phyloP scores from a whole-genome alignment of 1,140 invertebrate genomes.

The Trinorchestia longiramus region DNA sequence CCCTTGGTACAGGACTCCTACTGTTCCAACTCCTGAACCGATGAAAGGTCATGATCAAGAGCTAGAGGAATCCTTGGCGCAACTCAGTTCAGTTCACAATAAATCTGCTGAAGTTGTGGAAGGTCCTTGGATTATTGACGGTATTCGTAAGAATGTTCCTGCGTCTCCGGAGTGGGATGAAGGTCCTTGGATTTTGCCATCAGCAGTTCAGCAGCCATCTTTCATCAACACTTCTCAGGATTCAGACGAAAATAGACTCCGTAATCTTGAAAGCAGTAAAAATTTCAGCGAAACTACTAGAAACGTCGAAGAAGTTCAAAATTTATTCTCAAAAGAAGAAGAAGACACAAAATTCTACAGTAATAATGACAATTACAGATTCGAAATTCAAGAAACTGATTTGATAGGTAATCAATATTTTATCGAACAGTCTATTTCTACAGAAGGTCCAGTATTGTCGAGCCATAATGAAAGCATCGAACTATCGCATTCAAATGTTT shows the following conservation, averaged over 20 bases:
- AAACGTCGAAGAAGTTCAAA: neutral
- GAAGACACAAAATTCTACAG: neutral
- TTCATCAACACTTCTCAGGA: neutral
- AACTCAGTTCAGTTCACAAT: neutral
- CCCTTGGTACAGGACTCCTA: slow-evolving; percentile 9
- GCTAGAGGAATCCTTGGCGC: neutral
- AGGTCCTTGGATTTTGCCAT: neutral
- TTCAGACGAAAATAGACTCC: neutral
- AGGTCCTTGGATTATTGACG: neutral
- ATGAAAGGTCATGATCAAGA: neutral
- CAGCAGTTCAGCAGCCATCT: neutral
- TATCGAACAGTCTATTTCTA: neutral
- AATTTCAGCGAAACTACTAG: neutral
- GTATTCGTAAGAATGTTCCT: neutral
- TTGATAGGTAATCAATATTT: neutral
- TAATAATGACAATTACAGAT: neutral
- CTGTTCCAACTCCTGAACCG: neutral
- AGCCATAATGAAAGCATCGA: neutral
- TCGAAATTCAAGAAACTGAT: neutral
- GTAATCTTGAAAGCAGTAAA: neutral
- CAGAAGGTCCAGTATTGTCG: neutral
- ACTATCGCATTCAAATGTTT: neutral
- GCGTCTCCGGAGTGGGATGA: slow-evolving; percentile 4
- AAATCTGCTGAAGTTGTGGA: neutral
- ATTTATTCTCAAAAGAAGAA: neutral